Base-by-base conservation (phyloP, 1,140 invertebrate species). In the Catajapyx aquilonaris region DNA sequence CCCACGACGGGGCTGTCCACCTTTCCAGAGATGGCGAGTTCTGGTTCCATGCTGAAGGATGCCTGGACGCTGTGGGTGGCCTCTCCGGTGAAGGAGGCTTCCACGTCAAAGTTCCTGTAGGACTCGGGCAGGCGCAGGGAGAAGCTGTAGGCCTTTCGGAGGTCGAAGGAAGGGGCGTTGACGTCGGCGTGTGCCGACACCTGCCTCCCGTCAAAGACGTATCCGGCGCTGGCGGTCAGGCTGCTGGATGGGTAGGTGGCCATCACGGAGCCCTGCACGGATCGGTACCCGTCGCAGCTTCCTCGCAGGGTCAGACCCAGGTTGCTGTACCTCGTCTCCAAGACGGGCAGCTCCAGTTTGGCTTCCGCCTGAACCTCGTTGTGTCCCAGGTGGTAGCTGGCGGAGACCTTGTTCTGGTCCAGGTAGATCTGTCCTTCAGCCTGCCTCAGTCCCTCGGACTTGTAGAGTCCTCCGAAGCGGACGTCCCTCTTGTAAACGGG, bases 291-390 rank as follows among this genome's bases (percentile, higher is more conserved):
- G 13, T 28, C 23, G 13, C 13, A 7, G 7, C 13, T 13, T 9
- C 13, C 7, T 28, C 7, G 23, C 13, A 28, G 7, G 7, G 7
- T 28, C 7, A 28, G 23, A 28, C 21, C 17, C 7, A 39, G 20
- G 23, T 21, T 32, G n/a, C 10, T 31, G 20, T 17, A 33, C 2
- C 38, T 41, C 20, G 37, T 9, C 17, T 38, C 33, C 3, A 41
- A 5, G 3, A 34, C 17, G 16, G 20, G 2, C 13, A 28, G 7
- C 7, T 28, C 23, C 13, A 28, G 7, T 28, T 28, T 7, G 7
- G 13, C 7, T 9, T 13, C 23, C 7, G 23, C 23, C 7, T 28
- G 7, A 7, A 28, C 7, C 13, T 28, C 23, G 13, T 28, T 28
- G 23, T 13, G 7, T 7, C 7, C 7, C 23, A 7, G 13, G 7